Evolutionary conservation across 2,797 vertebrate species (phyloP).

Genomic region (Streptopelia turtur): DNA sequence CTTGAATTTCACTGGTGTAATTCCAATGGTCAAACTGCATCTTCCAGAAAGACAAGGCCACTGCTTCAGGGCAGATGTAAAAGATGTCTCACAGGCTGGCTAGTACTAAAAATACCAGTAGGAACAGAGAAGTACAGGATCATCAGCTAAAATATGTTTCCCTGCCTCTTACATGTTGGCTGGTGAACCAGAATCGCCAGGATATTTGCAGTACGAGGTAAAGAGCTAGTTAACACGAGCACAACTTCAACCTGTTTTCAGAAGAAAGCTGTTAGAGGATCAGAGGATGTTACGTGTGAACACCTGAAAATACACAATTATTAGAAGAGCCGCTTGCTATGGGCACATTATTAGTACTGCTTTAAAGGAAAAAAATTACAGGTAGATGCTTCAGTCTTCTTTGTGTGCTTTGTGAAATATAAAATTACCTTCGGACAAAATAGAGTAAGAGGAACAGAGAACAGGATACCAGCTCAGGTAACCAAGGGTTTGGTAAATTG

Average conservation of each 20-base stretch:
- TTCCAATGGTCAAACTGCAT: neutral
- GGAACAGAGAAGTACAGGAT: neutral
- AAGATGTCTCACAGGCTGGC: neutral
- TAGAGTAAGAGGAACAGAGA: neutral
- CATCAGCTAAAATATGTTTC: neutral
- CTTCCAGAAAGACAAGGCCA: slow-evolving; percentile 8
- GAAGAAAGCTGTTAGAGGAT: slow-evolving; percentile 17
- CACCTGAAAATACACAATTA: neutral
- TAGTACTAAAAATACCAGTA: slow-evolving; percentile 15
- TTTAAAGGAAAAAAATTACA: neutral
- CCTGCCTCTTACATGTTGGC: neutral
- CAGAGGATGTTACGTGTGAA: neutral
- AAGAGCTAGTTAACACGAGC: neutral
- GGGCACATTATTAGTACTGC: neutral
- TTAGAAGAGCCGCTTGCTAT: neutral
- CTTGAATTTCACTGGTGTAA: slow-evolving; percentile 9
- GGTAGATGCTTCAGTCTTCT: slow-evolving; percentile 37
- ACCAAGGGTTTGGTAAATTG: neutral
- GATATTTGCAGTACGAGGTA: neutral
- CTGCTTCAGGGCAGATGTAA: neutral
- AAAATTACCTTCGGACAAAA: neutral
- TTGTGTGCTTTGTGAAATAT: neutral
- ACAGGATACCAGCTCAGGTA: neutral
- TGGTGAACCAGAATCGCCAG: neutral
- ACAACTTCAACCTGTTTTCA: slow-evolving; percentile 16